A percentile compares a stretch with the other conserved stretches of the same genome.
These are phyloP conservation scores for Psittacula echo DNA, from an alignment of 2,797 vertebrate genomes.

Conservation along the genomic window DNA sequence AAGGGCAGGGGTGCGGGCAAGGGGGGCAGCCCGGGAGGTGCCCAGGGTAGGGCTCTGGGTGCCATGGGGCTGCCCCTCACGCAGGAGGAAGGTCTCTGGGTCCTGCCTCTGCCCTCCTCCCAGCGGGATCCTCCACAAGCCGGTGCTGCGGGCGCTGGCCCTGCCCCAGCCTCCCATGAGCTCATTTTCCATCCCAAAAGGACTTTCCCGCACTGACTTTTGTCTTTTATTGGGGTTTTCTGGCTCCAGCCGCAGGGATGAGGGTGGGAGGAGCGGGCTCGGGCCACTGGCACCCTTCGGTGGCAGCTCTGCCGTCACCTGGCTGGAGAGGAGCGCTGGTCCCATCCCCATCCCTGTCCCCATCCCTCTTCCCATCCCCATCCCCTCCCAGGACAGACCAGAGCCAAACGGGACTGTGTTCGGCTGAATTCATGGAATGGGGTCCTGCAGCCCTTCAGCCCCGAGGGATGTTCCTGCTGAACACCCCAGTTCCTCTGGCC, in stretches of 20 bases:
- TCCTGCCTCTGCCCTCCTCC: background rate
- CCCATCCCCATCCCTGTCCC: background rate
- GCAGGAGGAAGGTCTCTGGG: background rate
- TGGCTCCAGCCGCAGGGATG: background rate
- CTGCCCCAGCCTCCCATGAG: background rate
- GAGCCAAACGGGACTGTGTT: accelerated
- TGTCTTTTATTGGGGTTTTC: background rate
- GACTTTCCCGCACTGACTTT: background rate
- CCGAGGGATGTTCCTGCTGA: background rate
- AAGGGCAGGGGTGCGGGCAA: background rate
- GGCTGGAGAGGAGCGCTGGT: accelerated
- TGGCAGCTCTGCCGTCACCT: background rate
- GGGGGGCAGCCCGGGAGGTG: accelerated
- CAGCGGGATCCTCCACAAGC: no score
- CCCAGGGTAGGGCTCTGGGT: background rate
- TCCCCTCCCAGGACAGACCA: background rate
- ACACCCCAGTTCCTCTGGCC: background rate
- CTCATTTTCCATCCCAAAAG: background rate
- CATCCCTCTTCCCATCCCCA: background rate
- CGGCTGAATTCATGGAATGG: accelerated
- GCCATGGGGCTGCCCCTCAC: background rate
- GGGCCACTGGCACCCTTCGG: background rate
- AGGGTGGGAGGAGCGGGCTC: background rate
- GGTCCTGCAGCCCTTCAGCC: background rate
- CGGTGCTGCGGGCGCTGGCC: background rate